A percentile compares a stretch with the other conserved stretches of the same genome.
Evolutionary conservation across 2,888 invertebrate genomes (phyloP).

Genomic region (Xiphydria camelus): DNA sequence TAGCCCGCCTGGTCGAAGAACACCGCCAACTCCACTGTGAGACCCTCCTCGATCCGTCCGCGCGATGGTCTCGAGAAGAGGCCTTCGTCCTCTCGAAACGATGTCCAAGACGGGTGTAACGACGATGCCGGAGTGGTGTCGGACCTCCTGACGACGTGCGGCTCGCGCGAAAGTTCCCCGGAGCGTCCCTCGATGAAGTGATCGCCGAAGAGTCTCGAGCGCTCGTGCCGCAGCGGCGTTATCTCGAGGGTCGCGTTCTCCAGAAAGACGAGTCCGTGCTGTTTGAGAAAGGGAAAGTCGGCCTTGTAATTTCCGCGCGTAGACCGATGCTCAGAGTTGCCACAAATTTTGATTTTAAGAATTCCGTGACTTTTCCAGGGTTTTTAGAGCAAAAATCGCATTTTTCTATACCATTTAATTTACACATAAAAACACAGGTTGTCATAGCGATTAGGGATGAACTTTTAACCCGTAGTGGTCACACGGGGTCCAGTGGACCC

Average conservation of each 20-base stretch:
- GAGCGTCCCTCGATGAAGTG: constrained; percentile 27
- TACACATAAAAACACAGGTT: constrained; percentile 5
- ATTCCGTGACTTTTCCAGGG: too few relatives aligned
- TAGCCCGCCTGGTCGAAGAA: constrained; percentile 78
- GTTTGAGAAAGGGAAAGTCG: constrained; percentile 31
- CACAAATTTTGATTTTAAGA: too few relatives aligned
- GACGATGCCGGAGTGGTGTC: constrained; percentile 53
- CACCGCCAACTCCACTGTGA: constrained; percentile 72
- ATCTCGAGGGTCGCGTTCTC: constrained; percentile 73
- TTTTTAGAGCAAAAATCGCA: constrained; percentile 8
- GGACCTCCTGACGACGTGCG: constrained; percentile 66
- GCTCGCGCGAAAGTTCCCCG: constrained; percentile 52
- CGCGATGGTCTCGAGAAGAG: constrained; percentile 12
- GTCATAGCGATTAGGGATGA: constrained; percentile 8
- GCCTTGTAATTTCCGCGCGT: constrained; percentile 9
- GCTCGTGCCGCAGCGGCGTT: constrained; percentile 61
- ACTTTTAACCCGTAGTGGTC: too few relatives aligned
- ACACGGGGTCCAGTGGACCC: too few relatives aligned
- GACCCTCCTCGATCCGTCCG: constrained; percentile 37
- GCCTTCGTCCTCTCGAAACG: constrained; percentile 10
- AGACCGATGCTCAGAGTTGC: too few relatives aligned
- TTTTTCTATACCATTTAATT: constrained; percentile 7
- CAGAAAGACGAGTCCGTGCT: constrained; percentile 72
- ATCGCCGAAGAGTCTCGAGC: constrained; percentile 17
- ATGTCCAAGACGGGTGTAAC: too few relatives aligned